Conservation (phyloP, 2,888 invertebrate genomes). For the Nebria brevicollis region DNA sequence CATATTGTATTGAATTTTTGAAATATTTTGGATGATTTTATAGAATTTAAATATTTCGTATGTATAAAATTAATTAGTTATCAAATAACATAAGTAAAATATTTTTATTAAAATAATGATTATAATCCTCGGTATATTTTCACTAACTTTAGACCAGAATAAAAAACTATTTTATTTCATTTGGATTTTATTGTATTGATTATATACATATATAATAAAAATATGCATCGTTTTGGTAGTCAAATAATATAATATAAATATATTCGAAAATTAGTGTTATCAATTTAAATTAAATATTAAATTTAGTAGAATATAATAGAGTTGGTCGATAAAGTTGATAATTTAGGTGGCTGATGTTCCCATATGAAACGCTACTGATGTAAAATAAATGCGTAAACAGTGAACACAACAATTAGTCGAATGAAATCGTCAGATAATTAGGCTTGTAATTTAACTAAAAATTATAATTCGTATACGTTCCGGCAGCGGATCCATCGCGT, state of each 20-base stretch:
- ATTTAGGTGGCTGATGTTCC: background rate
- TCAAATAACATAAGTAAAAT: too few species aligned
- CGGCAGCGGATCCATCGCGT: conserved; percentile 6
- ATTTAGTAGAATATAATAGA: too few species aligned
- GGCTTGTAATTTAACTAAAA: conserved; percentile 37
- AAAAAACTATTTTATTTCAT: too few species aligned
- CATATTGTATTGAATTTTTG: too few species aligned
- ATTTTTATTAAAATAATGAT: too few species aligned
- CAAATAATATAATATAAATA: too few species aligned
- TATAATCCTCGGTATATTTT: too few species aligned
- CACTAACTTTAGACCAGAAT: too few species aligned
- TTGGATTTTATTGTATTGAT: background rate
- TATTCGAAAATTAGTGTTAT: too few species aligned
- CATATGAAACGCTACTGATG: background rate
- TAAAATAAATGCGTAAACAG: background rate
- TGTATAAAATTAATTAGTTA: background rate
- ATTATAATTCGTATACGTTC: conserved; percentile 23
- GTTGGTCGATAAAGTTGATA: too few species aligned
- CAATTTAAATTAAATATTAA: too few species aligned
- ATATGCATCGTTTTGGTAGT: background rate
- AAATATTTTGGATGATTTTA: too few species aligned
- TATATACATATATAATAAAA: background rate
- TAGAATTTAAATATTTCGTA: background rate
- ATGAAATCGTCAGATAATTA: conserved; percentile 36
- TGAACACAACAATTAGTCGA: conserved; percentile 3